Base-by-base conservation (phyloP, 2,113 vertebrate species). In the Tyto alba region DNA sequence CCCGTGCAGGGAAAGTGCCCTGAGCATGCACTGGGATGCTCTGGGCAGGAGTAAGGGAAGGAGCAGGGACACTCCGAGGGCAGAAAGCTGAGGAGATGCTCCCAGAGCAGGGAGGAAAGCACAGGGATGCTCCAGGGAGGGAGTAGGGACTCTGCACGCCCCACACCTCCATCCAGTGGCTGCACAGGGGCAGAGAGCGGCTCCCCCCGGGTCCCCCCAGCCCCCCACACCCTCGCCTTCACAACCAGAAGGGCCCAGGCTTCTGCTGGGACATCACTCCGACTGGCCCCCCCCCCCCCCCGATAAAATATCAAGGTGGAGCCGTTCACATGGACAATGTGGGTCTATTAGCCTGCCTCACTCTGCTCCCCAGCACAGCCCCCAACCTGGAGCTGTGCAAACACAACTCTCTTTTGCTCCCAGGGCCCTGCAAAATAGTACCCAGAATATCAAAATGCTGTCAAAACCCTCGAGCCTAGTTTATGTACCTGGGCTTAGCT, bases 21-120 rank as follows among this genome's bases (percentile, higher is more conserved):
- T 30, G 63, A 66, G 78, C 69, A 60, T 0, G 0, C 43, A 25
- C 4, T 1, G 10, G 66, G 53, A 53, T n/a, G 43, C 3, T 19
- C 17, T 4, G 3, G 41, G n/a, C n/a, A n/a, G 41, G n/a, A 32
- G 14, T 3, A 20, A 48, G 14, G 56, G 25, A 30, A 34, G 47
- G 21, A 47, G 32, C 16, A 11, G 9, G 57, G 57, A 19, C 34
- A 30, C 7, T 11, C 26, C 11, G 20, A 7, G 29, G 7, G 5
- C 11, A 69, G 21, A 64, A 79, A 3, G 27, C 8, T 19, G 16
- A 13, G 47, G 27, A 34, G 36, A 27, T 41, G 36, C 9, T 48
- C 8, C n/a, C 5, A 20, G 75, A 16, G 22, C 36, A 45, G 34
- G 21, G 17, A 69, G 20, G 10, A 43, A 50, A 40, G 23, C 26